Percentiles rank a stretch among this genome's conserved stretches.
These are phyloP conservation scores for Helogale parvula DNA, from an alignment of 2,113 vertebrate species.

Conservation along the genomic window DNA sequence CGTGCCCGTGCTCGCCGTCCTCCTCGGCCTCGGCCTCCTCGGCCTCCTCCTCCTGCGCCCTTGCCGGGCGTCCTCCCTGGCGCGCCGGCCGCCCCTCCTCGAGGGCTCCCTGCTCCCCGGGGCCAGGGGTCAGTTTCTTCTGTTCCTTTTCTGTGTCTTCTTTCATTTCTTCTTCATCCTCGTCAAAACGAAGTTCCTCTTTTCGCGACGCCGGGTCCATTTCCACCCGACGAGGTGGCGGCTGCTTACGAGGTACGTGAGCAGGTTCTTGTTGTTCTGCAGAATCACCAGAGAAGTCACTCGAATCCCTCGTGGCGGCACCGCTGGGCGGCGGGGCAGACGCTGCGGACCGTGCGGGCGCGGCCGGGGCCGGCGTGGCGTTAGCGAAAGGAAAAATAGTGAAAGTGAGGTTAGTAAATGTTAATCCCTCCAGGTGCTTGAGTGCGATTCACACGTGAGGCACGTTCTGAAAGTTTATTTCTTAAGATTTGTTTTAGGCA, in stretches of 20 bases:
- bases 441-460: conserved; percentile 23
- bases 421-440: conserved; percentile 43
- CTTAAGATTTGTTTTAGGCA: background rate
- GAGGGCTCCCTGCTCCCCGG: conserved; percentile 52
- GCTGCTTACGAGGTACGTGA: conserved; percentile 19
- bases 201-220: conserved; percentile 75
- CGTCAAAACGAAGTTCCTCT: conserved; percentile 51
- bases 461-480: conserved; percentile 12
- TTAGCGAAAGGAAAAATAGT: conserved; percentile 57
- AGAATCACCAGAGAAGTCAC: conserved; percentile 91
- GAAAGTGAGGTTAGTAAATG: conserved; percentile 61
- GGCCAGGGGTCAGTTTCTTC: conserved; percentile 79
- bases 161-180: conserved; percentile 67
- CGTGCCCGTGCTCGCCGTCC: conserved; percentile 55
- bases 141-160: background rate
- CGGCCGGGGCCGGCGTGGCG: background rate
- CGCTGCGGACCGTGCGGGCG: background rate
- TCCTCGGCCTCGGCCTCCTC: background rate
- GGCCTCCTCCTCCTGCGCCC: background rate
- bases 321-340: conserved; percentile 66
- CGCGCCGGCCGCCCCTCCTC: conserved; percentile 37
- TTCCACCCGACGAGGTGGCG: conserved; percentile 72
- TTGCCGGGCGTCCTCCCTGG: background rate
- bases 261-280: conserved; percentile 86
- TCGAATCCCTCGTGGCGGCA: conserved; percentile 81